Base-by-base conservation (phyloP, 2,888 invertebrate species). In the Acleris sparsana region DNA sequence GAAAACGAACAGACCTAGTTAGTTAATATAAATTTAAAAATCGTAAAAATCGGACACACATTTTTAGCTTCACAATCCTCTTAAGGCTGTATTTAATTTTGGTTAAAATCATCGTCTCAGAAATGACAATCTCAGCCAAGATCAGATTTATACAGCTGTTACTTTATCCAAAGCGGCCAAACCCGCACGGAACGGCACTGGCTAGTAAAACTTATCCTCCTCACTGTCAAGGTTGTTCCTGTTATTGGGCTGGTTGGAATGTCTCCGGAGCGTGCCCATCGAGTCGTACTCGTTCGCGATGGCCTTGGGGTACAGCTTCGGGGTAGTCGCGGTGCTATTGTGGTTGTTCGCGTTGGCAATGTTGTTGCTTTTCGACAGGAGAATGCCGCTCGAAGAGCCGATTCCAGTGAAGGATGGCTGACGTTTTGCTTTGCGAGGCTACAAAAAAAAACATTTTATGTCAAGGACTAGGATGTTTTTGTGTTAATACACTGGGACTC, bases 231-330 rank as follows among this genome's bases (percentile, higher is more conserved):
- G 87, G 69, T 94, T 93, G 69, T 89, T 94, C 57, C 93, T 94
- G 43, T 94, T 95, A 78, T 96, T 96, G 29, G 92, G 90, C 52
- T 95, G 95, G 93, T 87, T 96, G 93, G 96, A 96, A 82, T 97
- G 96, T 57, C 97, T 89, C 73, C 96, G 94, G 48, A 97, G 84
- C 0, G 96, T 96, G 17, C 96, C 95, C 60, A 96, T 95, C 0
- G 92, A 85, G 79, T 97, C 97, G 78, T 96, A 97, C 72, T 97
- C 97, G 69, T 96, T 96, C 55, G 93, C 94, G 76, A 94, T 94
- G 68, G 93, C 95, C 84, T 95, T 96, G 43, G 94, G 94, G 80
- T 95, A 96, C 62, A 94, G 88, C 82, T 94, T 96, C 57, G 94
- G 96, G 0, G 94, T 94, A 0, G 94, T 93, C 22, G 93, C 85